Percentiles rank a stretch among this genome's conserved stretches.
These are phyloP conservation scores for Semicossyphus pulcher DNA, from an alignment of 2,113 vertebrate species.

Conservation along the genomic window DNA sequence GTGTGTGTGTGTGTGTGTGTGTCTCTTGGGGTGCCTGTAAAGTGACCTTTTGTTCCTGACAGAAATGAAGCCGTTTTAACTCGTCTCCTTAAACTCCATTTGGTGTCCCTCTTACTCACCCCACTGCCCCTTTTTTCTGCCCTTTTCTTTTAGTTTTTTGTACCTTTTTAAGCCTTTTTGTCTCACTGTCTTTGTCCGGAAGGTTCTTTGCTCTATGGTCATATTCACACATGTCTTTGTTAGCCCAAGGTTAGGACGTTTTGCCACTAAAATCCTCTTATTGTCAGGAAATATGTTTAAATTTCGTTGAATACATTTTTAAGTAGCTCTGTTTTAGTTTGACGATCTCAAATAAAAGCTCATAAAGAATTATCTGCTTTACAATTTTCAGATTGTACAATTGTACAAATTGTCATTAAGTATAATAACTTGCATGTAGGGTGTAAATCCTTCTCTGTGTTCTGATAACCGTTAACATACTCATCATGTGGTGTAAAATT, in stretches of 20 bases:
- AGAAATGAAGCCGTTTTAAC: constrained; percentile 64
- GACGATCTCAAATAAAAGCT: constrained; percentile 42
- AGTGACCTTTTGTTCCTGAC: constrained; percentile 58
- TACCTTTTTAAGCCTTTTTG: constrained; percentile 51
- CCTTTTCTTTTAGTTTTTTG: constrained; percentile 45
- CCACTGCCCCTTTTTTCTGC: constrained; percentile 51
- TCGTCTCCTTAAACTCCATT: constrained; percentile 37
- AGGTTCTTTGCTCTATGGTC: constrained; percentile 30
- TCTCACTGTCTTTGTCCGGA: constrained; percentile 40
- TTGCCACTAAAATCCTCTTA: constrained; percentile 51
- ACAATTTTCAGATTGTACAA: neutral
- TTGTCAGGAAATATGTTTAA: constrained; percentile 36
- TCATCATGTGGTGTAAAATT: too few relatives aligned
- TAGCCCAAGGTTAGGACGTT: constrained; percentile 56
- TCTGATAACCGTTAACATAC: too few relatives aligned
- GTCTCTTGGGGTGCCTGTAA: neutral
- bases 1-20: constrained; percentile 26
- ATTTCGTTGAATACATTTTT: too few relatives aligned
- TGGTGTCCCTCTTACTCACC: constrained; percentile 43
- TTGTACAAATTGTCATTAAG: too few relatives aligned
- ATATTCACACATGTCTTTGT: constrained; percentile 61
- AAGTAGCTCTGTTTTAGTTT: constrained; percentile 30
- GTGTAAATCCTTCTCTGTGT: too few relatives aligned
- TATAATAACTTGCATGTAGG: too few relatives aligned
- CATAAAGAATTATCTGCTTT: neutral